Evolutionary conservation across 2,888 invertebrate species (phyloP), one percentile per base, ranked within the genome.

Genomic region (Luffia ferchaultella): DNA sequence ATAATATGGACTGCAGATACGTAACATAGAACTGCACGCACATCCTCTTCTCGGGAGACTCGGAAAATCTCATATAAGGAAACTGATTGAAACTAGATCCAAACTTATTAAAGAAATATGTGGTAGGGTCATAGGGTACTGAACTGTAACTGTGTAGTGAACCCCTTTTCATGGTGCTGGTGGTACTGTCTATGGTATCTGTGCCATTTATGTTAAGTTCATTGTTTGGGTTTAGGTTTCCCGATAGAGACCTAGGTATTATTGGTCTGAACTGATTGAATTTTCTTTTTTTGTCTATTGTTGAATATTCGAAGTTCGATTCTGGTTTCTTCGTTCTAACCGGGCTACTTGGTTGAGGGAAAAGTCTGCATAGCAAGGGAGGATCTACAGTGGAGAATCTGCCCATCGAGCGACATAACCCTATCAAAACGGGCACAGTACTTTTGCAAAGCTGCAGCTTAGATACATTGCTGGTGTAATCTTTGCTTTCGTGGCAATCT

Each of bases 31-130:
- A 92, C 58, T 89, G 88, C 53, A 91, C 80, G 49, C 79, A 85
- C n/a, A 77, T 74, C 59, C 87, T 85, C 64, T 89, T 90, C 53
- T 90, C 90, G 0, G 89, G 88, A 1, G 88, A 88, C 58, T 93
- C 93, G 1, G 89, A 89, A 55, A 91, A 90, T 56, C 92, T 85
- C 88, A 93, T 90, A 57, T 93, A 91, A 0, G 93, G 92, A 62
- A 93, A 93, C 70, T 95, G 94, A 73, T 94, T 93, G 67, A 97
- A 97, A 70, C 94, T 95, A 0, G 97, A 96, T 7, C 97, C 97
- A 65, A 94, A 95, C 63, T 94, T 93, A 52, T 92, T 89, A 64
- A 97, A 97, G 74, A 96, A 97, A 67, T 95, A 92, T 0, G 91
- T 91, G 0, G 91, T 89, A 0, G 93, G 90, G 74, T 95, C 93